Conservation (phyloP, 1,140 invertebrate species). For the Acyrthosiphon pisum region DNA sequence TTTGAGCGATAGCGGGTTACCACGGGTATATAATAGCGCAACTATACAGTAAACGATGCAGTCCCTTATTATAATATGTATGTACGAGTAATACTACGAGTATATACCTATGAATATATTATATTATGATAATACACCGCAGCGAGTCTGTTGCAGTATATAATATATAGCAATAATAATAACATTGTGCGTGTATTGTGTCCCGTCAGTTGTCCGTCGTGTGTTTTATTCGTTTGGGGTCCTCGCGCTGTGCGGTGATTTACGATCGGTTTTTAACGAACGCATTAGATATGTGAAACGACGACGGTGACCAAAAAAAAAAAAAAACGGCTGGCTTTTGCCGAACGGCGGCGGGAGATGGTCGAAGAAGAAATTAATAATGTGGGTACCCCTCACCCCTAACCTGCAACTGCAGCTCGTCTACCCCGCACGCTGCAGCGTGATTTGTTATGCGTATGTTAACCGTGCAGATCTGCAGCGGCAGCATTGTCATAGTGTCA, state of each 20-base stretch:
- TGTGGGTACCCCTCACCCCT: too few species aligned
- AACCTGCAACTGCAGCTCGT: neutral
- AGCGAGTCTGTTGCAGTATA: too few species aligned
- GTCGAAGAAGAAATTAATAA: neutral
- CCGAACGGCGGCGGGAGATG: neutral
- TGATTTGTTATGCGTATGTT: slow-evolving; percentile 6
- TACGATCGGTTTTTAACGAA: neutral
- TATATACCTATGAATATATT: neutral
- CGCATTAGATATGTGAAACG: neutral
- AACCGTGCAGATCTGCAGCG: neutral
- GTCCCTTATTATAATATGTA: neutral
- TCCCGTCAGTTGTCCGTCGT: neutral
- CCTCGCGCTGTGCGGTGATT: neutral
- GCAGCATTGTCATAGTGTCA: neutral
- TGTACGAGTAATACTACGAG: neutral
- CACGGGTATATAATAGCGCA: neutral
- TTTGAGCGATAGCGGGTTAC: neutral
- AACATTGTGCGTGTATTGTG: neutral
- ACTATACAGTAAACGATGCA: neutral
- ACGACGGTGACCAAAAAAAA: neutral
- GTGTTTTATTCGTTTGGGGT: neutral
- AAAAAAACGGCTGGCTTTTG: neutral
- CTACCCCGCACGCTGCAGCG: neutral
- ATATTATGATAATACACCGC: neutral
- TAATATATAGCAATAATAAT: neutral